Evolutionary conservation across 2,797 vertebrate species (phyloP), one percentile per base, ranked within the genome.

Genomic region (Spinus olivaceus): DNA sequence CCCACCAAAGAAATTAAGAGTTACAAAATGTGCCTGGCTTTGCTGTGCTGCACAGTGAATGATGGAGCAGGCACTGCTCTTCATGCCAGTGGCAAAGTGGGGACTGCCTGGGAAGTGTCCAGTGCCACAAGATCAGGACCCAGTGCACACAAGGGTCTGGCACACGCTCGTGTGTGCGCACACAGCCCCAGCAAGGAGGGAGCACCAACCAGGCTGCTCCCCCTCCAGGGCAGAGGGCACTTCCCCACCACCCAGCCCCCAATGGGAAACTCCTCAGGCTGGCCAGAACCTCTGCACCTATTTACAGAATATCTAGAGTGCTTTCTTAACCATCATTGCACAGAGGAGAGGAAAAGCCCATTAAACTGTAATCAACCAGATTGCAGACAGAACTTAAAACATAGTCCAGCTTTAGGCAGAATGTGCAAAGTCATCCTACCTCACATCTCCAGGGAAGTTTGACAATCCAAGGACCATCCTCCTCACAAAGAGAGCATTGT

Each of bases 101-200:
- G n/a, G 24, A 20, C 24, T 16, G 27, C 5, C 13, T 50, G 37
- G 42, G 39, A 72, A 14, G 13, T 5, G 27, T 12, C 46, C 32
- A 23, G 20, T 8, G 13, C 14, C 79, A 47, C 37, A 27, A 4
- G 33, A 24, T 3, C 46, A 42, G 49, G 41, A 37, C 6, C 17
- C 16, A 35, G 59, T 0, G 2, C 20, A 30, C 54, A 35, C n/a
- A 42, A 32, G 27, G 42, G 11, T 17, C 51, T 44, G 64, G 8
- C 35, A 39, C 28, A 33, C 1, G 0, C 57, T 17, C 1, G 0
- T 1, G 10, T 54, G 24, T 22, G 9, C 30, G 63, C 47, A 15
- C 28, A 17, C 54, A 46, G 13, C 12, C 39, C 44, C 69, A 59
- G 24, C 33, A 41, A 70, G 39, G 50, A 42, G 56, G 61, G n/a